A percentile compares a stretch with the other conserved stretches of the same genome.
Evolutionary conservation across 2,797 vertebrate species (phyloP).

Genomic region (Rousettus madagascariensis): DNA sequence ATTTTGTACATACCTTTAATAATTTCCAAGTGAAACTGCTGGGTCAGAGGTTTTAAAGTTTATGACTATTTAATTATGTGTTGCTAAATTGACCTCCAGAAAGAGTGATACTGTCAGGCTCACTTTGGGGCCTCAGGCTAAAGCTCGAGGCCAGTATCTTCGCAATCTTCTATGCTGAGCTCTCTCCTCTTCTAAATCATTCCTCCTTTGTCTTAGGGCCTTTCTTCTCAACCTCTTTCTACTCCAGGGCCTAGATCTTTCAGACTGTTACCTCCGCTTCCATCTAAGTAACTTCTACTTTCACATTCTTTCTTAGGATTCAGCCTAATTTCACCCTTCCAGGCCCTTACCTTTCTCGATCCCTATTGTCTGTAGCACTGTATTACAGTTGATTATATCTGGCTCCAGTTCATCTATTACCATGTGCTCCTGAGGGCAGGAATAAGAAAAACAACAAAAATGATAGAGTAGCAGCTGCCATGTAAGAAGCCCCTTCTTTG

Average conservation of each 20-base stretch:
- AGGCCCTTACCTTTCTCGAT: not conserved
- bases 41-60: not conserved
- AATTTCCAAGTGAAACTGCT: not conserved
- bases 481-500: not conserved
- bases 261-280: not conserved
- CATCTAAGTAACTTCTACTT: not conserved
- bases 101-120: not conserved
- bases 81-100: not conserved
- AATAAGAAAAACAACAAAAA: not conserved
- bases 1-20: not conserved
- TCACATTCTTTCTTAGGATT: not conserved
- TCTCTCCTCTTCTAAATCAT: not conserved
- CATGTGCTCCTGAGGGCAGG: not conserved
- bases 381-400: fast-evolving
- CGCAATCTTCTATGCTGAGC: not conserved
- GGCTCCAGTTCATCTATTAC: not conserved
- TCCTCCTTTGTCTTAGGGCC: not conserved
- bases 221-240: not conserved
- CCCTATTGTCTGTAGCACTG: not conserved
- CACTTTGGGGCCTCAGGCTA: not conserved
- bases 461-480: not conserved
- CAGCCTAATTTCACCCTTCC: not conserved
- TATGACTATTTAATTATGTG: not conserved
- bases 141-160: not conserved
- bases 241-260: not conserved